phyloP scores from a whole-genome alignment of 2,797 vertebrate genomes.

The Malurus leucopterus region DNA sequence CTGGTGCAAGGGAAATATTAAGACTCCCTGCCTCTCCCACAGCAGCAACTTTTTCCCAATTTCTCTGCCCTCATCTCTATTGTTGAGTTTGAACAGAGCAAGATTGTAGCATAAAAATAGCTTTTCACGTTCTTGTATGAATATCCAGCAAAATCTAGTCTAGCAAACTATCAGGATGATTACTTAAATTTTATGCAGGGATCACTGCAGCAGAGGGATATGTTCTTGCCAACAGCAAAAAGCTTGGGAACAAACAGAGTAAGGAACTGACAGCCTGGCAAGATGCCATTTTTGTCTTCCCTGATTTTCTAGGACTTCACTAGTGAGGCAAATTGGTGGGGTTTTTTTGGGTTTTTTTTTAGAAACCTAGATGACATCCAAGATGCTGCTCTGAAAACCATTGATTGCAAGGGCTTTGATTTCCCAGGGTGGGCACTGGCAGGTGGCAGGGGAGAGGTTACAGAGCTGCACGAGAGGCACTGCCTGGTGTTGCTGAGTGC shows the following conservation, averaged over 20 bases:
- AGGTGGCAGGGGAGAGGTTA: not conserved
- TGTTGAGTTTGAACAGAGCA: not conserved
- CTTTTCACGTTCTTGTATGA: not conserved
- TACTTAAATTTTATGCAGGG: constrained; percentile 29
- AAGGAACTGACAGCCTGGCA: constrained; percentile 21
- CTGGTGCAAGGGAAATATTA: not conserved
- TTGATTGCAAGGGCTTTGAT: not conserved
- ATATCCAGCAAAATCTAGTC: constrained; percentile 22
- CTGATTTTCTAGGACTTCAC: not conserved
- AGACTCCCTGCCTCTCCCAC: not conserved
- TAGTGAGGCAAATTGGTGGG: not conserved
- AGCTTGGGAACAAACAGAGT: not conserved
- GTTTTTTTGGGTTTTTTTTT: not conserved
- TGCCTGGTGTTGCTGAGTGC: not conserved
- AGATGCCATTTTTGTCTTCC: constrained; percentile 15
- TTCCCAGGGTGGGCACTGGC: not conserved
- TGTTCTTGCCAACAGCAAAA: constrained; percentile 35
- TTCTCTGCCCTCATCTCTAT: not conserved
- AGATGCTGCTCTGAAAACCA: not conserved
- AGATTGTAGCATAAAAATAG: not conserved
- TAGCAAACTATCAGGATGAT: constrained; percentile 25
- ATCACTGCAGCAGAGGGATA: constrained; percentile 33
- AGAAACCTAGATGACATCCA: not conserved
- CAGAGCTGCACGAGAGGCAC: not conserved
- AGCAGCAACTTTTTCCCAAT: not conserved